Conservation (phyloP, 2,113 vertebrate genomes). For the Apus apus region DNA sequence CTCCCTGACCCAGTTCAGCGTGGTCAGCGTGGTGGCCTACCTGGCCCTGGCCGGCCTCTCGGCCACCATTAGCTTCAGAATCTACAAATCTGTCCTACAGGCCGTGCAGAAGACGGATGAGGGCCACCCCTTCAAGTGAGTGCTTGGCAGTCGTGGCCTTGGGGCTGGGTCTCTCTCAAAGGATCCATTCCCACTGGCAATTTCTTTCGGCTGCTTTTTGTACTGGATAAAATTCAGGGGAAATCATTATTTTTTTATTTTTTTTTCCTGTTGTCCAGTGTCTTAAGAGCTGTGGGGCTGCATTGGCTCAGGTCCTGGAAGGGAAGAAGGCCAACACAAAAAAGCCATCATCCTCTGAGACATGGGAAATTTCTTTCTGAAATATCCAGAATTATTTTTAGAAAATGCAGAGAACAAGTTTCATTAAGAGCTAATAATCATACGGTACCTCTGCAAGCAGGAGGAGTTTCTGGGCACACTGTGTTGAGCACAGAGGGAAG, state of each 20-base stretch:
- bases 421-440: neutral
- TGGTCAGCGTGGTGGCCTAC: constrained; percentile 96
- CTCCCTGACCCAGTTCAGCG: constrained; percentile 98
- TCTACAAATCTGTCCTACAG: constrained; percentile 99
- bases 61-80: constrained; percentile 97
- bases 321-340: neutral
- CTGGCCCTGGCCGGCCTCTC: constrained; percentile 94
- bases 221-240: neutral
- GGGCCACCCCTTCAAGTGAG: constrained; percentile 98
- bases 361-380: neutral
- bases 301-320: neutral
- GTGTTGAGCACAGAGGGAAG: neutral
- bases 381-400: neutral
- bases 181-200: neutral
- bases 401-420: neutral
- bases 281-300: neutral
- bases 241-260: neutral
- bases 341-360: neutral
- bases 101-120: constrained; percentile 99
- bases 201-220: neutral
- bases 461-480: neutral
- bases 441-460: neutral
- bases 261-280: neutral
- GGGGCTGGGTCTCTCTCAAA: neutral
- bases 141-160: neutral